Evolutionary conservation across 2,888 invertebrate species (phyloP).

Genomic region (Habroteleia sp.): DNA sequence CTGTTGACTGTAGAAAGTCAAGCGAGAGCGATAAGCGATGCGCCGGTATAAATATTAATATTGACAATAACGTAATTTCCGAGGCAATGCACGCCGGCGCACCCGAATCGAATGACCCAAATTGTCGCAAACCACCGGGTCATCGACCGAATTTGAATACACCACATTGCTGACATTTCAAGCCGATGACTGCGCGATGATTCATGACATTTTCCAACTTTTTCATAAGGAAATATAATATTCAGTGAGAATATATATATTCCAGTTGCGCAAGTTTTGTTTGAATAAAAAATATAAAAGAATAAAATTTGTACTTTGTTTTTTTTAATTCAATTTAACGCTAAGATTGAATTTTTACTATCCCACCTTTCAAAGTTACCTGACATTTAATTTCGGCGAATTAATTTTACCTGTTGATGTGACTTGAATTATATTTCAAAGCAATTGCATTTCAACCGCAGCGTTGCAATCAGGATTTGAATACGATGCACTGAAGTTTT

Average conservation of each 20-base stretch:
- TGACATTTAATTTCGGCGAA: no score
- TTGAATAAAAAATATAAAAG: no score
- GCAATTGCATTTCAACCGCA: no score
- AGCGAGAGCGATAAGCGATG: constrained; percentile 42
- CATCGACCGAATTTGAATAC: constrained; percentile 60
- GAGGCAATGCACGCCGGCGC: constrained; percentile 56
- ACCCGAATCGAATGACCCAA: constrained; percentile 59
- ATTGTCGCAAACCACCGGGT: constrained; percentile 51
- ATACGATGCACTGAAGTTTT: not conserved
- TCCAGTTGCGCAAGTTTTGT: no score
- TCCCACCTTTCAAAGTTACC: no score
- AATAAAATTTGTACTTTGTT: no score
- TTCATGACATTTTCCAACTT: constrained; percentile 51
- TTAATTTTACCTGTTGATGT: no score
- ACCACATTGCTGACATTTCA: constrained; percentile 49
- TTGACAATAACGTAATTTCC: constrained; percentile 62
- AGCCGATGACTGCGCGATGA: constrained; percentile 38
- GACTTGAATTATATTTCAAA: no score
- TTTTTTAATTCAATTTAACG: no score
- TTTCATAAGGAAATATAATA: constrained; percentile 4
- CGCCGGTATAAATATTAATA: constrained; percentile 64
- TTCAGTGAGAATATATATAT: not conserved
- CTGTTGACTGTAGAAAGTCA: constrained; percentile 62
- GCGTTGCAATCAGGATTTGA: not conserved
- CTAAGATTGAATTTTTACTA: no score